A percentile compares a stretch with the other conserved stretches of the same genome.
Evolutionary conservation across 2,113 vertebrate genomes (phyloP).

Genomic region (Origma solitaria): DNA sequence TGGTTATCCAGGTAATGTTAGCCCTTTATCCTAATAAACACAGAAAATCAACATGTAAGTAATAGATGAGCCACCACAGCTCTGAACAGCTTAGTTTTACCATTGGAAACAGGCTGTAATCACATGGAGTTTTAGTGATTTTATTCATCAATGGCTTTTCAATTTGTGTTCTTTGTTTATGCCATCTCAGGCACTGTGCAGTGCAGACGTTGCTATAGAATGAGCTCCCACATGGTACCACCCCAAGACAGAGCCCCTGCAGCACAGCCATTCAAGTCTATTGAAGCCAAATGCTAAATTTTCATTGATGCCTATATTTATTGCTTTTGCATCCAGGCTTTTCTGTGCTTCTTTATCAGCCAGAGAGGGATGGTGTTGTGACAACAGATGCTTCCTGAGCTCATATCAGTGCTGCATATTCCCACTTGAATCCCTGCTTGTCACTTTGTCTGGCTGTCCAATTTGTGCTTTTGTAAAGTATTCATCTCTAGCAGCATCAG

Average conservation of each 20-base stretch:
- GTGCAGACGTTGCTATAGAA: not conserved
- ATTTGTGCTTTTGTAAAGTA: not conserved
- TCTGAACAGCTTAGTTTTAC: not conserved
- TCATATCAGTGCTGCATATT: not conserved
- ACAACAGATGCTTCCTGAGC: constrained; percentile 23
- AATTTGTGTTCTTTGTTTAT: not conserved
- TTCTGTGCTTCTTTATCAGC: not conserved
- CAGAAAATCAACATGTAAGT: not conserved
- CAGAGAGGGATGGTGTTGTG: not conserved
- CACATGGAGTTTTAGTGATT: not conserved
- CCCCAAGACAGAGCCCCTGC: not conserved
- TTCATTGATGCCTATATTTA: not conserved
- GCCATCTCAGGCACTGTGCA: not conserved
- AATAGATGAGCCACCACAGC: not conserved
- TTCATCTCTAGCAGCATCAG: not conserved
- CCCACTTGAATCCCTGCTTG: not conserved
- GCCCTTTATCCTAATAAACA: not conserved
- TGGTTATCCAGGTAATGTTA: not conserved
- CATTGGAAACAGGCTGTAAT: not conserved
- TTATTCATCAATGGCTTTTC: not conserved
- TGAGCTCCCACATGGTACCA: not conserved
- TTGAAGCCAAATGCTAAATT: not conserved
- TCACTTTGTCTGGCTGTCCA: not conserved
- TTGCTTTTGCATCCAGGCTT: not conserved
- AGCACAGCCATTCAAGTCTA: not conserved